These are phyloP conservation scores for Rotaria magnacalcarata DNA, from an alignment of 2,888 invertebrate species.

Conservation along the genomic window DNA sequence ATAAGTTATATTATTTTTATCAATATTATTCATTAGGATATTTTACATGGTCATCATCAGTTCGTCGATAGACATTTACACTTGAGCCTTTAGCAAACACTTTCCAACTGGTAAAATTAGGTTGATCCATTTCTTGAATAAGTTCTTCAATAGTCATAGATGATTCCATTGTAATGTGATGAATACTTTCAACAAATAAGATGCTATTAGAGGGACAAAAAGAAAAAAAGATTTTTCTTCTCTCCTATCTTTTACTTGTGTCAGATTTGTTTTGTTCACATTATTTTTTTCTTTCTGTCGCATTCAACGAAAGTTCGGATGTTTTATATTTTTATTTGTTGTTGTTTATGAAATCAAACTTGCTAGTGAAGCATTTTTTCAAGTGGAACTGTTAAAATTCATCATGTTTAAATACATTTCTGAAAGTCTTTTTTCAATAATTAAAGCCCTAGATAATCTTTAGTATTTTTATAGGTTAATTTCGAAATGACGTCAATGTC, in stretches of 20 bases:
- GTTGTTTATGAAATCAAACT: background rate
- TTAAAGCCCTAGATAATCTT: too few species aligned
- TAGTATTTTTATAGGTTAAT: too few species aligned
- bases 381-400: background rate
- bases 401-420: background rate
- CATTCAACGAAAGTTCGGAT: background rate
- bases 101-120: slow-evolving; percentile 6
- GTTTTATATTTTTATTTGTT: background rate
- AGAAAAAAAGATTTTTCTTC: background rate
- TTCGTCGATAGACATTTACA: background rate
- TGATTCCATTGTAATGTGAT: background rate
- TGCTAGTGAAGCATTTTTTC: too few species aligned
- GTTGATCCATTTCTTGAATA: background rate
- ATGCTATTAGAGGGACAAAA: background rate
- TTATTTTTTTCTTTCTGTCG: background rate
- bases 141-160: background rate
- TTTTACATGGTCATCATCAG: background rate
- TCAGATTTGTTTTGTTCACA: background rate
- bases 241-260: background rate
- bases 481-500: too few species aligned
- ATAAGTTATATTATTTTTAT: too few species aligned
- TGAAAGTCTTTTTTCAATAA: too few species aligned
- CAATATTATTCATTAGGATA: background rate
- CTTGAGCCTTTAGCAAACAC: background rate
- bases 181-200: background rate